These are phyloP conservation scores for Carassius gibelio DNA, from an alignment of 2,113 vertebrate species.

Conservation along the genomic window DNA sequence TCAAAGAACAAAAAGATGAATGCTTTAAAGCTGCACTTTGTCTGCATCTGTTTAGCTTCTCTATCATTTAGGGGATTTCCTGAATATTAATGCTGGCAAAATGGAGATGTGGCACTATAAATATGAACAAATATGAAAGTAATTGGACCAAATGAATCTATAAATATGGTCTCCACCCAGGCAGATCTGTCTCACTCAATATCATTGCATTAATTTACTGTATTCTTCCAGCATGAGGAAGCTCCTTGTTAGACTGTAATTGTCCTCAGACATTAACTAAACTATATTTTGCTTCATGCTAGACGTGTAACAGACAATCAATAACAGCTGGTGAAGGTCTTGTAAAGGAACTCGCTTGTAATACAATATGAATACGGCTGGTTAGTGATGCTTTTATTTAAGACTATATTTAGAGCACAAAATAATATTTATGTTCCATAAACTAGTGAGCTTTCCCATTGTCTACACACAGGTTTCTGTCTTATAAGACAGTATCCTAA, in stretches of 20 bases:
- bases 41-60: conserved; percentile 76
- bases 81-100: conserved; percentile 67
- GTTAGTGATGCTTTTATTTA: background rate
- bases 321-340: background rate
- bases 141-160: background rate
- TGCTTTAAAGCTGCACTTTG: conserved; percentile 73
- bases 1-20: conserved; percentile 76
- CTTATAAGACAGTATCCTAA: too few relatives aligned
- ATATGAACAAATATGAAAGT: conserved; percentile 64
- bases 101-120: conserved; percentile 67
- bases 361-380: background rate
- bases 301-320: background rate
- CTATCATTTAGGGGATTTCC: conserved; percentile 75
- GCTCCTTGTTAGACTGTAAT: background rate
- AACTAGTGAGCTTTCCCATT: too few relatives aligned
- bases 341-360: background rate
- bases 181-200: background rate
- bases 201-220: background rate
- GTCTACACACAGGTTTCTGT: too few relatives aligned
- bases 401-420: background rate
- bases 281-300: background rate
- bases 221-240: background rate
- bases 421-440: background rate
- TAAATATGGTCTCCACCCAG: background rate
- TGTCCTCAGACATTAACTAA: background rate